A percentile compares a stretch with the other conserved stretches of the same genome.
Conservation (phyloP, 1,140 invertebrate species). For the Diprion similis region DNA sequence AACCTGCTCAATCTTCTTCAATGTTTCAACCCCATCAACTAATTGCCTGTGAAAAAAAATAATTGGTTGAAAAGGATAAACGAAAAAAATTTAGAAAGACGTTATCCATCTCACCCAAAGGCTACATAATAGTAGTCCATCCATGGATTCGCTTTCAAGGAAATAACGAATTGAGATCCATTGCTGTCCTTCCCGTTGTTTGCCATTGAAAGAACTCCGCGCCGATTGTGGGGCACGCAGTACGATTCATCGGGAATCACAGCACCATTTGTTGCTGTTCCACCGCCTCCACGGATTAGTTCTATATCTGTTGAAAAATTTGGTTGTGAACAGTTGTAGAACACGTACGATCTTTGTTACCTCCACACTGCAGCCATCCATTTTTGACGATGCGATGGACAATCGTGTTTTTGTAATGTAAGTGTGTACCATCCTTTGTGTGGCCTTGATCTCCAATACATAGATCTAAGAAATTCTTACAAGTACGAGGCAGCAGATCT, state of each 20-base stretch:
- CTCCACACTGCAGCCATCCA: constrained; percentile 40
- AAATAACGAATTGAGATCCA: constrained; percentile 81
- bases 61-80: not conserved
- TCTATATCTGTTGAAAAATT: not conserved
- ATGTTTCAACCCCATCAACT: constrained; percentile 61
- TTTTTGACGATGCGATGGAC: constrained; percentile 40
- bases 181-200: constrained; percentile 75
- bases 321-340: not conserved
- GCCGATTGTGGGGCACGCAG: constrained; percentile 37
- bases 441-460: constrained; percentile 24
- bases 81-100: no score
- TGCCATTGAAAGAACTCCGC: constrained; percentile 68
- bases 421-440: constrained; percentile 11
- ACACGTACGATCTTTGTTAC: constrained; percentile 15
- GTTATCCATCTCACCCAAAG: constrained; percentile 66
- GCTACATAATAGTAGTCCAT: constrained; percentile 81
- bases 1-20: constrained; percentile 59
- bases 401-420: constrained; percentile 29
- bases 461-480: constrained; percentile 34
- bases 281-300: not conserved
- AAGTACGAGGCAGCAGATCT: constrained; percentile 37
- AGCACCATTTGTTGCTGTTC: constrained; percentile 12
- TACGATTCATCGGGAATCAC: constrained; percentile 35
- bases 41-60: constrained; percentile 51
- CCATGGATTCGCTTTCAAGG: constrained; percentile 76